Percentiles rank a stretch among this genome's conserved stretches.
Conservation (phyloP, 2,888 invertebrate genomes). For the Sisyra nigra region DNA sequence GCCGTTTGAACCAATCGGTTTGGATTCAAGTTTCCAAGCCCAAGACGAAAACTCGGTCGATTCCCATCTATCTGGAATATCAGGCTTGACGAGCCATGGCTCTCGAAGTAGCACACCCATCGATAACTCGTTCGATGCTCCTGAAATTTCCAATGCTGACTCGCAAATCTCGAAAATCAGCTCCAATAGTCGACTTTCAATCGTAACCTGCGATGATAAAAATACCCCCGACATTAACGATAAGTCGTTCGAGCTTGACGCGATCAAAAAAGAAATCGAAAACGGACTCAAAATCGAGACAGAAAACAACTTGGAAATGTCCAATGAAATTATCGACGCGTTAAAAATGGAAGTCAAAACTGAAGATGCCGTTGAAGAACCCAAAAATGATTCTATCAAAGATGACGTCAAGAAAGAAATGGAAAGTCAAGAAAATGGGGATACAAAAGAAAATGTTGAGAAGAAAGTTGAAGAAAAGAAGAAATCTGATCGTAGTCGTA, state of each 20-base stretch:
- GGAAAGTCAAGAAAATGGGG: constrained; percentile 12
- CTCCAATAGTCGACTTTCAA: constrained; percentile 38
- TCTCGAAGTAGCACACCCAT: constrained; percentile 22
- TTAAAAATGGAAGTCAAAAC: background rate
- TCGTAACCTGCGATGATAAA: constrained; percentile 32
- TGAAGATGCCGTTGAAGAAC: background rate
- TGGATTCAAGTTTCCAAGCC: constrained; percentile 19
- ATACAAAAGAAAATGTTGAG: constrained; percentile 4
- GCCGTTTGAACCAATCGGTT: constrained; percentile 44
- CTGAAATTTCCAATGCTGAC: constrained; percentile 34
- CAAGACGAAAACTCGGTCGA: constrained; percentile 37
- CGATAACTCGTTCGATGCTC: constrained; percentile 9
- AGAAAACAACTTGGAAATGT: constrained; percentile 21
- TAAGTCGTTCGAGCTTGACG: constrained; percentile 19
- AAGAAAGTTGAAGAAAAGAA: constrained; percentile 8
- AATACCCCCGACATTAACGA: constrained; percentile 27
- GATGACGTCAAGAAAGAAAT: constrained; percentile 39
- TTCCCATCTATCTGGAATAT: constrained; percentile 40
- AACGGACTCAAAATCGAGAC: background rate
- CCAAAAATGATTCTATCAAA: background rate
- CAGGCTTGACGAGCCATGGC: constrained; percentile 35
- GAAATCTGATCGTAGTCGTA: background rate
- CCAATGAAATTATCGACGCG: constrained; percentile 16
- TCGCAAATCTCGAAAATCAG: constrained; percentile 45
- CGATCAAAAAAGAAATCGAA: constrained; percentile 13